phyloP scores from a whole-genome alignment of 1,140 invertebrate species.

The Wiebesia pumilae region DNA sequence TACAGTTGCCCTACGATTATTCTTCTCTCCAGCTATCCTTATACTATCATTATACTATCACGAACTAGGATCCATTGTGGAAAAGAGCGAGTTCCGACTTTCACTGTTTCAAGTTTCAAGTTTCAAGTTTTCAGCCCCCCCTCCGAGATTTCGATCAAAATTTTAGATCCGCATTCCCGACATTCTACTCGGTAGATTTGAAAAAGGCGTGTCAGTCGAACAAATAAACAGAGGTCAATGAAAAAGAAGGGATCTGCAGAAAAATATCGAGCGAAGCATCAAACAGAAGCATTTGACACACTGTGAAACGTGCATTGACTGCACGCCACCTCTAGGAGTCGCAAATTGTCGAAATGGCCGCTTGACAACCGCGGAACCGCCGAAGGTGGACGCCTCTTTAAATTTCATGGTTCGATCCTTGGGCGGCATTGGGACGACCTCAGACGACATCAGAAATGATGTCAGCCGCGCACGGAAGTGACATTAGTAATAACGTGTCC shows the following conservation, averaged over 20 bases:
- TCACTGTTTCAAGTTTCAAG: not conserved
- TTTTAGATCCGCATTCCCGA: not conserved
- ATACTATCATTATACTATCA: not conserved
- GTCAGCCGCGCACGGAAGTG: constrained; percentile 60
- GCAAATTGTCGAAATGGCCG: not conserved
- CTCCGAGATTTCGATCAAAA: not conserved
- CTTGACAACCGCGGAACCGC: not conserved
- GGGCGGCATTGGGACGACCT: constrained; percentile 57
- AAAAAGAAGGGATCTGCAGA: no score
- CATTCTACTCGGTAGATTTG: not conserved
- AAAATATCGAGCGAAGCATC: no score
- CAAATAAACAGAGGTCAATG: not conserved
- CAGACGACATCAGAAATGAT: constrained; percentile 54
- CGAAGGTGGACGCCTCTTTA: not conserved
- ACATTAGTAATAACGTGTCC: constrained; percentile 50
- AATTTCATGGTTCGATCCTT: constrained; percentile 7
- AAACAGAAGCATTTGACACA: no score
- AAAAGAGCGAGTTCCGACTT: constrained; percentile 5
- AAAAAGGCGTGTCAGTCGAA: not conserved
- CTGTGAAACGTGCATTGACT: not conserved
- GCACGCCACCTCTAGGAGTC: not conserved
- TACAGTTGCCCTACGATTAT: not conserved
- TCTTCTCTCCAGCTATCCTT: not conserved
- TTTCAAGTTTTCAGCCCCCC: not conserved
- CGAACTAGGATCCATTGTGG: not conserved